A percentile compares a stretch with the other conserved stretches of the same genome.
Conservation (phyloP, 2,113 vertebrate genomes). For the Martes martes region DNA sequence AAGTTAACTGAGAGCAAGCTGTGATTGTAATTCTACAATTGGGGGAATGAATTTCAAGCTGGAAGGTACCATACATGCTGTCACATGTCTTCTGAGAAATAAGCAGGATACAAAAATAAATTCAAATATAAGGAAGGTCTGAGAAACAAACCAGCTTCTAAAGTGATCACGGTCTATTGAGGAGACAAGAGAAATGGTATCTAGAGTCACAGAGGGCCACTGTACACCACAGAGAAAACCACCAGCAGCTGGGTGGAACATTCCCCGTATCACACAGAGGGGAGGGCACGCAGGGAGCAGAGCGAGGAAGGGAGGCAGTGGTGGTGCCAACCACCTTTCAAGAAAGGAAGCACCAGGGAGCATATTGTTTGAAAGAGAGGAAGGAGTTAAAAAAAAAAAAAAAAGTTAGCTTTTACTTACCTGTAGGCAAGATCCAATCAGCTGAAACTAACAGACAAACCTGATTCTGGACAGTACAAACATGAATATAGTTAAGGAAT, state of each 20-base stretch:
- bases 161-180: neutral
- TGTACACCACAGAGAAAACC: neutral
- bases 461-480: neutral
- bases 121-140: neutral
- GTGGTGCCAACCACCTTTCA: neutral
- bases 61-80: too few species aligned
- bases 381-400: neutral
- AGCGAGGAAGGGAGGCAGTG: neutral
- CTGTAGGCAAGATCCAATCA: neutral
- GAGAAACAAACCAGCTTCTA: neutral
- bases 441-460: rapidly evolving
- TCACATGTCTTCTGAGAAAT: neutral
- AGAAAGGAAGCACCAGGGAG: neutral
- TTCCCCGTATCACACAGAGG: neutral
- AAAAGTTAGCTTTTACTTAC: neutral
- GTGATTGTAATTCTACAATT: neutral
- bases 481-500: neutral
- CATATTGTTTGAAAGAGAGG: neutral
- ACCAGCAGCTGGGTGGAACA: neutral
- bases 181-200: neutral
- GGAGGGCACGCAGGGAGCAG: rapidly evolving
- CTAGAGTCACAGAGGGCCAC: neutral
- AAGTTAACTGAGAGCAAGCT: neutral
- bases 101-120: neutral
- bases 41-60: neutral